Conservation (phyloP, 2,888 invertebrate genomes). For the Drosophila monieri region DNA sequence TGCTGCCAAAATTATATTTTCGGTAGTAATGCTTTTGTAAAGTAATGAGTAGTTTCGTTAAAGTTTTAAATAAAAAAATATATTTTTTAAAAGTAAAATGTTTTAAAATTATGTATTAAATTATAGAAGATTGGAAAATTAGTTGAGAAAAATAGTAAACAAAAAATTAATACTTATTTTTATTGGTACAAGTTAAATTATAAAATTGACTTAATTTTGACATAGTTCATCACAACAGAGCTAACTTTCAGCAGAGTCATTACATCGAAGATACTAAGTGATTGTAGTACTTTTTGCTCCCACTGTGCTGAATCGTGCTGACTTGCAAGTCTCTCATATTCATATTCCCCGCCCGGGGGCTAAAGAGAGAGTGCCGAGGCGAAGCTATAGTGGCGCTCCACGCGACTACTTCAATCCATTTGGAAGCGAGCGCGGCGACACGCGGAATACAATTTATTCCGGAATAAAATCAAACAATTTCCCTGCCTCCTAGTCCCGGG, state of each 20-base stretch:
- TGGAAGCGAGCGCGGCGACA: constrained; percentile 55
- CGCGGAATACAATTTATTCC: constrained; percentile 38
- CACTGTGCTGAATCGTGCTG: constrained; percentile 50
- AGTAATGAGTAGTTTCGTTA: no score
- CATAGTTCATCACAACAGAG: no score
- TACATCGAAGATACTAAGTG: background rate
- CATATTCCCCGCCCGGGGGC: background rate
- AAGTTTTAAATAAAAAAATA: no score
- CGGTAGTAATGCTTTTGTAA: no score
- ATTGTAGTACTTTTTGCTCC: constrained; percentile 31
- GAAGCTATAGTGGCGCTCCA: constrained; percentile 35
- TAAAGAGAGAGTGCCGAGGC: constrained; percentile 1
- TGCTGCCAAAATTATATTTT: background rate
- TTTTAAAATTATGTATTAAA: no score
- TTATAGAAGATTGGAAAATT: no score
- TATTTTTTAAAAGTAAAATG: no score
- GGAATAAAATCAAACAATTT: constrained; percentile 35
- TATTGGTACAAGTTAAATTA: no score
- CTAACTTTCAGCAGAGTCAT: no score
- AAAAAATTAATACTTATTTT: no score
- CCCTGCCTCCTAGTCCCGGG: constrained; percentile 6
- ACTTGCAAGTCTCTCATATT: constrained; percentile 30
- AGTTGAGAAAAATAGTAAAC: no score
- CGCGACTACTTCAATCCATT: constrained; percentile 70
- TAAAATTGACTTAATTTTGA: no score